Evolutionary conservation across 2,797 vertebrate species (phyloP).

Genomic region (Cichlasoma orientale): DNA sequence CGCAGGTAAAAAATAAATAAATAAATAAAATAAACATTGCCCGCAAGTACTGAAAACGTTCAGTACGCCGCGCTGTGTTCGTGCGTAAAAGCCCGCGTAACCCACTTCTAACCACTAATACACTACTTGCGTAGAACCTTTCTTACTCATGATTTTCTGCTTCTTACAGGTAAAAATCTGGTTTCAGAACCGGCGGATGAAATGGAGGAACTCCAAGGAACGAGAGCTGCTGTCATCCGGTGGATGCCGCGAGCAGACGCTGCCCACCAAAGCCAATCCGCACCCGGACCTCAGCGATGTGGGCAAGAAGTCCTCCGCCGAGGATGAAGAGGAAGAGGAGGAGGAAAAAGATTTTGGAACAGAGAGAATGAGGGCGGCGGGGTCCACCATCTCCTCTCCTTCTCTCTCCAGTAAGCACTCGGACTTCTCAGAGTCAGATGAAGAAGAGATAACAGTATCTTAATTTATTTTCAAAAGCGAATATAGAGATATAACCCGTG

Average conservation of each 20-base stretch:
- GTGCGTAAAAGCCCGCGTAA: neutral
- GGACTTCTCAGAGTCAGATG: slow-evolving; percentile 94
- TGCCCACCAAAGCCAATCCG: slow-evolving; percentile 95
- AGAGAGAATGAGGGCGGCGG: slow-evolving; percentile 71
- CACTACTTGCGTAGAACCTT: neutral
- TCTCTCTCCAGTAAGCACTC: slow-evolving; percentile 91
- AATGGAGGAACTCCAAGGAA: slow-evolving; percentile 98
- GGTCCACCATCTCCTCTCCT: slow-evolving; percentile 83
- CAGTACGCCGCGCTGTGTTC: neutral
- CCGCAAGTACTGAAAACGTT: accelerated
- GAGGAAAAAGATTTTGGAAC: slow-evolving; percentile 67
- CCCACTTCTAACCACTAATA: neutral
- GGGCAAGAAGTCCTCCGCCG: slow-evolving; percentile 88
- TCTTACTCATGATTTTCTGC: neutral
- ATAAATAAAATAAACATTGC: too few species aligned
- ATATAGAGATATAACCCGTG: slow-evolving; percentile 38
- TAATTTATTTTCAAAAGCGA: slow-evolving; percentile 72
- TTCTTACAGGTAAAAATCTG: slow-evolving; percentile 93
- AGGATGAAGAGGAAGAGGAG: slow-evolving; percentile 80
- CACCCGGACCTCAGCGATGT: slow-evolving; percentile 97
- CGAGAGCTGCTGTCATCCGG: slow-evolving; percentile 94
- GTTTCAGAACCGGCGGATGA: slow-evolving; percentile 98
- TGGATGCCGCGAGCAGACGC: slow-evolving; percentile 94
- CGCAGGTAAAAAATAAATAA: slow-evolving; percentile 83
- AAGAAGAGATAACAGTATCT: slow-evolving; percentile 94